These are phyloP conservation scores for Mirza zaza DNA, from an alignment of 2,113 vertebrate species.

Conservation along the genomic window DNA sequence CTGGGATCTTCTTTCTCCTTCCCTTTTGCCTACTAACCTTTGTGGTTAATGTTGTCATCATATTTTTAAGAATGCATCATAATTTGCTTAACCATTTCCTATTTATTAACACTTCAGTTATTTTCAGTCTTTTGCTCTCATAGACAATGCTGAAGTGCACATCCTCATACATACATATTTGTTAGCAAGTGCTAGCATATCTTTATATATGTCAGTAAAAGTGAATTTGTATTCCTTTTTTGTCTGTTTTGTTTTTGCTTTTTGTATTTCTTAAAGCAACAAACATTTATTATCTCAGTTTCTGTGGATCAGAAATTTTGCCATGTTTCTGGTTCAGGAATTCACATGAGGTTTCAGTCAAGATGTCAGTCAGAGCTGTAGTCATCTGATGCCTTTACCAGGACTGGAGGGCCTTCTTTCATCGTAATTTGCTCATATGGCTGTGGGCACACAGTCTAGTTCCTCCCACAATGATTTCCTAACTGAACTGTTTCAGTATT, in stretches of 20 bases:
- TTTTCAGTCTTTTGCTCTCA: not conserved
- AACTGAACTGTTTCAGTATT: not conserved
- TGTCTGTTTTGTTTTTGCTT: not conserved
- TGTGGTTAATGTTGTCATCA: not conserved
- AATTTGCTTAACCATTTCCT: not conserved
- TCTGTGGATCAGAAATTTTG: not conserved
- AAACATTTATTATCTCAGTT: not conserved
- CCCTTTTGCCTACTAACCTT: not conserved
- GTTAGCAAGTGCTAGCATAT: not conserved
- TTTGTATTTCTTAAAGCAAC: not conserved
- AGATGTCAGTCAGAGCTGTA: not conserved
- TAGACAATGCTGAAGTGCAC: not conserved
- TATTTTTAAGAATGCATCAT: not conserved
- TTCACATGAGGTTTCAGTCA: not conserved
- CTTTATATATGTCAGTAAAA: not conserved
- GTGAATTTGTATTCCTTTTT: not conserved
- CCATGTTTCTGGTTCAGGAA: not conserved
- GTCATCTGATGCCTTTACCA: not conserved
- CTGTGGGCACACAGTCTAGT: not conserved
- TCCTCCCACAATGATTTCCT: not conserved
- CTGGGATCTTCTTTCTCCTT: not conserved
- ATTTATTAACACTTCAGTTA: not conserved
- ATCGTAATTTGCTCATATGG: not conserved
- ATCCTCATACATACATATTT: not conserved
- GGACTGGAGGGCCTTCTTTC: not conserved